These are phyloP conservation scores for Argyresthia albistria DNA, from an alignment of 2,888 invertebrate species.

Conservation along the genomic window DNA sequence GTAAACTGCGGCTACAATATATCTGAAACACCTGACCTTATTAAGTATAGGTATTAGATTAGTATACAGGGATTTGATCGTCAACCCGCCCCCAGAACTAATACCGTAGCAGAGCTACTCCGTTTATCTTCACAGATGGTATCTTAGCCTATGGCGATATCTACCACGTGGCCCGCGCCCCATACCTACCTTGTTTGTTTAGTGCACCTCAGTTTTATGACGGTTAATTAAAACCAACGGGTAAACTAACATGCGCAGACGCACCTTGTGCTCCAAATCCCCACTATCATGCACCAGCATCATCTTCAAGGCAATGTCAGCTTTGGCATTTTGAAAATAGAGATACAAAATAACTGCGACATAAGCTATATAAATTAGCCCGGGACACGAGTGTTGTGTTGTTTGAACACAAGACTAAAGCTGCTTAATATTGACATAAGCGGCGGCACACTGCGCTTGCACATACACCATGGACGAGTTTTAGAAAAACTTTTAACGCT, in stretches of 20 bases:
- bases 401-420: constrained; percentile 40
- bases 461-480: background rate
- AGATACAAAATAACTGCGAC: too few species aligned
- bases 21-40: too few species aligned
- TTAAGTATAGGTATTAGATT: too few species aligned
- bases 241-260: constrained; percentile 26
- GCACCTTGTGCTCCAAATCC: constrained; percentile 14
- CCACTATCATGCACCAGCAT: too few species aligned
- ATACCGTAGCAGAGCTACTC: too few species aligned
- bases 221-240: constrained; percentile 30
- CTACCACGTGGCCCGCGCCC: background rate
- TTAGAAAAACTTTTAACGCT: too few species aligned
- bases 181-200: background rate
- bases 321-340: too few species aligned
- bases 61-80: too few species aligned
- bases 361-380: constrained; percentile 46
- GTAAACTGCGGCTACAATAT: too few species aligned
- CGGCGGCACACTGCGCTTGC: constrained; percentile 22
- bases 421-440: constrained; percentile 44
- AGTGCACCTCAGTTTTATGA: constrained; percentile 33
- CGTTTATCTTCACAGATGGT: too few species aligned
- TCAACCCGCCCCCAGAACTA: too few species aligned
- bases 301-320: too few species aligned
- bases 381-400: constrained; percentile 30
- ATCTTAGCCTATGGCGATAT: background rate